Conservation (phyloP, 2,797 vertebrate genomes). For the Sparus aurata region DNA sequence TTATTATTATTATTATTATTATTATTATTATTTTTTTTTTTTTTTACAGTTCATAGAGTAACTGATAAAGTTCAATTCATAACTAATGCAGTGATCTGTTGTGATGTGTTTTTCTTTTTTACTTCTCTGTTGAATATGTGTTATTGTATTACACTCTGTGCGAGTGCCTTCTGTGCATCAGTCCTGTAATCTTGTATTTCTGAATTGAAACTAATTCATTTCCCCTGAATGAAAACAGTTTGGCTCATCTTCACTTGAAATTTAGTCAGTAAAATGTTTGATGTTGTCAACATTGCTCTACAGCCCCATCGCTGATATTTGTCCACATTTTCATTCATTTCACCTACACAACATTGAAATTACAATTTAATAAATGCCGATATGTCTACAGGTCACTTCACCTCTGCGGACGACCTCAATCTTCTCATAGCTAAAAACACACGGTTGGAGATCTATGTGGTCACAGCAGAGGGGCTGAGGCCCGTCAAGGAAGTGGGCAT, state of each 20-base stretch:
- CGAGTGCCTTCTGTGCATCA: too few relatives aligned
- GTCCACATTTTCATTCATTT: background rate
- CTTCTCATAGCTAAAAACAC: slow-evolving; percentile 99
- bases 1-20: too few relatives aligned
- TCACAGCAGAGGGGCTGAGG: slow-evolving; percentile 95
- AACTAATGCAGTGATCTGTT: background rate
- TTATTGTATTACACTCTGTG: too few relatives aligned
- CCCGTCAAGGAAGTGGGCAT: slow-evolving; percentile 99
- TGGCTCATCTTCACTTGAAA: too few relatives aligned
- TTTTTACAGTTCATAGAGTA: background rate
- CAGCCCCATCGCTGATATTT: background rate
- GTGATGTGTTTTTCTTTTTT: too few relatives aligned
- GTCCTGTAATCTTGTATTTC: too few relatives aligned
- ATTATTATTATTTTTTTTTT: background rate
- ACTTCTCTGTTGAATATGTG: too few relatives aligned
- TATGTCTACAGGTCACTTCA: slow-evolving; percentile 92
- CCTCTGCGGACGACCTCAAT: slow-evolving; percentile 96
- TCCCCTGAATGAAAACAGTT: too few relatives aligned
- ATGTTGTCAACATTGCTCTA: background rate
- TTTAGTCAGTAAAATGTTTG: background rate
- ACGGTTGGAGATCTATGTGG: slow-evolving; percentile 97
- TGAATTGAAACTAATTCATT: too few relatives aligned
- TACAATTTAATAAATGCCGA: background rate
- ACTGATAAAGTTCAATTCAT: background rate
- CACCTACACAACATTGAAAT: background rate